A percentile compares a stretch with the other conserved stretches of the same genome.
Conservation (phyloP, 1,140 invertebrate species). For the Brachystomella parvula region DNA sequence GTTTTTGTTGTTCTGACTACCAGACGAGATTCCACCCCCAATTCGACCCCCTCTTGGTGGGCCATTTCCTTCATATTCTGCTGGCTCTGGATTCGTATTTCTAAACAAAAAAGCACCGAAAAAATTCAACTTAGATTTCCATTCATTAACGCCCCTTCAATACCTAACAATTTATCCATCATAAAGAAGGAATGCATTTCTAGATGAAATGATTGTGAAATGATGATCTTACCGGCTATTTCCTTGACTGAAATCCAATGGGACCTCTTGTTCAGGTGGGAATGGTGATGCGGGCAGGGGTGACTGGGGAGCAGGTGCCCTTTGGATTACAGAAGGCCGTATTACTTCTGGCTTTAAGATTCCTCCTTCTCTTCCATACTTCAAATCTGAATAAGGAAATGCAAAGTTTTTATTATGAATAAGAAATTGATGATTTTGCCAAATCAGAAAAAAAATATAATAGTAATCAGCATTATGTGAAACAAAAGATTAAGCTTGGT, state of each 20-base stretch:
- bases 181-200: neutral
- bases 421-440: too few relatives aligned
- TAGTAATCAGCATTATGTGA: too few relatives aligned
- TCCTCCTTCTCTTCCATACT: slow-evolving; percentile 11
- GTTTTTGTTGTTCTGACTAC: slow-evolving; percentile 28
- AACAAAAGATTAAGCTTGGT: too few relatives aligned
- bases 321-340: slow-evolving; percentile 36
- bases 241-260: slow-evolving; percentile 38
- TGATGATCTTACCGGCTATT: slow-evolving; percentile 31
- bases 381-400: neutral
- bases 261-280: slow-evolving; percentile 38
- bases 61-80: slow-evolving; percentile 37
- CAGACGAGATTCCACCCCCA: slow-evolving; percentile 28
- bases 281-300: slow-evolving; percentile 33
- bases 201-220: too few relatives aligned
- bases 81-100: slow-evolving; percentile 22
- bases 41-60: slow-evolving; percentile 37
- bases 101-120: slow-evolving; percentile 5
- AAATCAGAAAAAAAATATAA: too few relatives aligned
- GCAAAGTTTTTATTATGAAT: neutral
- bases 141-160: neutral
- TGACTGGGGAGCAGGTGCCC: slow-evolving; percentile 37
- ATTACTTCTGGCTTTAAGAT: slow-evolving; percentile 28
- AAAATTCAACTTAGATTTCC: neutral
- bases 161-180: neutral